Conservation (phyloP, 2,888 invertebrate genomes). For the Congeria kusceri region DNA sequence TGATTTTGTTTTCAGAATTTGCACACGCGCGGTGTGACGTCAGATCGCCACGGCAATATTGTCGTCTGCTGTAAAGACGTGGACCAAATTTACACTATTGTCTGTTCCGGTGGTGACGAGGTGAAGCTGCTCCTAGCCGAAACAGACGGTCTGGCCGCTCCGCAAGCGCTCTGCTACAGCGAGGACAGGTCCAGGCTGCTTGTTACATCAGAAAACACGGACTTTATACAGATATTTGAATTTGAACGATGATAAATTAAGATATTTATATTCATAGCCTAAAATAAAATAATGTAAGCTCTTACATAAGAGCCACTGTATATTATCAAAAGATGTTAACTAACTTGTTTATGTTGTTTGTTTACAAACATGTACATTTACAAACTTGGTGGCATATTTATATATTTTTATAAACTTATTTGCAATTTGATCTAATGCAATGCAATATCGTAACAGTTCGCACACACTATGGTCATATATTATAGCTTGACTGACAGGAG, state of each 20-base stretch:
- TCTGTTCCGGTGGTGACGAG: slow-evolving; percentile 32
- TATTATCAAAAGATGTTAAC: no score
- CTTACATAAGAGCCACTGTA: no score
- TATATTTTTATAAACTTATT: no score
- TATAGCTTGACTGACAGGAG: no score
- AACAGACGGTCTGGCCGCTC: slow-evolving; percentile 46
- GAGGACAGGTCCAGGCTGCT: slow-evolving; percentile 31
- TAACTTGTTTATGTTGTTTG: no score
- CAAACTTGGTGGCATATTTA: no score
- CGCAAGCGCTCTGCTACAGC: slow-evolving; percentile 51
- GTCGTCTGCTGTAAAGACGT: slow-evolving; percentile 55
- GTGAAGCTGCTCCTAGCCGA: slow-evolving; percentile 50
- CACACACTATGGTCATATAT: no score
- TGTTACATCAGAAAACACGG: slow-evolving; percentile 50
- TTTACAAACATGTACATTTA: no score
- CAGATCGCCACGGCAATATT: slow-evolving; percentile 36
- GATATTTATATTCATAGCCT: no score
- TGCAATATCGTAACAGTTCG: no score
- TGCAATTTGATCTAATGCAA: no score
- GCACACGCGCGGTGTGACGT: slow-evolving; percentile 42
- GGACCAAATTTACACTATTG: slow-evolving; percentile 54
- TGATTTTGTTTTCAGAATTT: slow-evolving; percentile 21
- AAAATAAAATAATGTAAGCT: no score
- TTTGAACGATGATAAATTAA: slow-evolving; percentile 19
- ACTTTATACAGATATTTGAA: slow-evolving; percentile 53